A percentile compares a stretch with the other conserved stretches of the same genome.
These are phyloP conservation scores for Actenoides hombroni DNA, from an alignment of 2,113 vertebrate genomes.

Conservation along the genomic window DNA sequence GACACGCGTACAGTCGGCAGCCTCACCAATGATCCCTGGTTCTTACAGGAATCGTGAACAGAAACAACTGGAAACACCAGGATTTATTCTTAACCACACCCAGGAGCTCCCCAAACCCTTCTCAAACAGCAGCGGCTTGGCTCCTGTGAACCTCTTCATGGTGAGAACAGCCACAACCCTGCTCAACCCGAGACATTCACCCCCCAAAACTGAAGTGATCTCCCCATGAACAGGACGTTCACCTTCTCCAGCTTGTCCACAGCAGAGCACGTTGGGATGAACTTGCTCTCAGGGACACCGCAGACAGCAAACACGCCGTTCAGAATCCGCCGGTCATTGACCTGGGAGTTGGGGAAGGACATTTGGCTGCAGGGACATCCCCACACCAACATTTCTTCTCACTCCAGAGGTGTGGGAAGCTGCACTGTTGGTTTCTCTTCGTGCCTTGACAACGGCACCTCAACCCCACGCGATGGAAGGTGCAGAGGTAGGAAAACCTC, in stretches of 20 bases:
- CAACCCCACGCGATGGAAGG: neutral
- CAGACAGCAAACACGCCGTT: conserved; percentile 89
- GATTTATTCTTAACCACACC: neutral
- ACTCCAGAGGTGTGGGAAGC: neutral
- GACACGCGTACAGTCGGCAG: neutral
- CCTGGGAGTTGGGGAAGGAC: conserved; percentile 60
- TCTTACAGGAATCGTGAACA: neutral
- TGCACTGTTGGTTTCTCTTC: neutral
- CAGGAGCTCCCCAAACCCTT: neutral
- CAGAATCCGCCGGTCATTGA: conserved; percentile 91
- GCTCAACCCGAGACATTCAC: neutral
- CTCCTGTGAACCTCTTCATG: neutral
- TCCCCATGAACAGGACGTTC: fast-evolving
- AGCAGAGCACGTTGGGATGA: conserved; percentile 83
- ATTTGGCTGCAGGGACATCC: fast-evolving
- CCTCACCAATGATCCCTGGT: fast-evolving
- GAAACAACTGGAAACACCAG: neutral
- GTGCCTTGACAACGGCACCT: neutral
- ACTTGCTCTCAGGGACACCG: conserved; percentile 87
- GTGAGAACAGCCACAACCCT: neutral
- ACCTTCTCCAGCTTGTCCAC: conserved; percentile 98
- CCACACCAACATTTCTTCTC: fast-evolving
- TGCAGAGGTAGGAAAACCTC: neutral
- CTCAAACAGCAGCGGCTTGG: neutral
- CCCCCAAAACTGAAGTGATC: fast-evolving